These are phyloP conservation scores for Poeciliopsis presidionis DNA, from an alignment of 2,797 vertebrate species.

Conservation along the genomic window DNA sequence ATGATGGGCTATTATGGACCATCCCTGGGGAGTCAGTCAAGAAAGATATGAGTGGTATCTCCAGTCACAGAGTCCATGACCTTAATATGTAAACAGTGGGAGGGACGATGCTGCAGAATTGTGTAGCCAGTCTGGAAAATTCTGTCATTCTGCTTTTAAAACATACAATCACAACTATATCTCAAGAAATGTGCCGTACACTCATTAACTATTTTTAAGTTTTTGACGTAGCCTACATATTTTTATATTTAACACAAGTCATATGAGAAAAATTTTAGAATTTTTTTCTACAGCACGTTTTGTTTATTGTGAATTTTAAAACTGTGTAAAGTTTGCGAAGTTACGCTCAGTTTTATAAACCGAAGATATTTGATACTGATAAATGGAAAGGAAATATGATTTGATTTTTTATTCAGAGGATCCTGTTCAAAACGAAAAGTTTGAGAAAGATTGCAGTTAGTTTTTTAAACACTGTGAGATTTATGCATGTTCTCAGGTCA, in stretches of 20 bases:
- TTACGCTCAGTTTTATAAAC: not conserved
- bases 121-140: constrained; percentile 70
- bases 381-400: not conserved
- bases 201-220: not conserved
- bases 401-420: not conserved
- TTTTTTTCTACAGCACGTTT: not conserved
- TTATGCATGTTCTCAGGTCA: not conserved
- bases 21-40: constrained; percentile 50
- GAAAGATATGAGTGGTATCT: constrained; percentile 76
- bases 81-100: constrained; percentile 87
- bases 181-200: not conserved
- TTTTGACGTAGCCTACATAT: not conserved
- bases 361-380: not conserved
- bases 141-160: constrained; percentile 79
- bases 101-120: constrained; percentile 74
- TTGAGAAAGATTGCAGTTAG: not conserved
- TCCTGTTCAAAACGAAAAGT: not conserved
- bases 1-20: constrained; percentile 51
- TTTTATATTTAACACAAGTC: not conserved
- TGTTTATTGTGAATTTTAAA: not conserved
- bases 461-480: not conserved
- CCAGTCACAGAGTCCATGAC: constrained; percentile 87
- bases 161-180: constrained; percentile 18
- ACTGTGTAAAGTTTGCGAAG: not conserved
- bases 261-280: not conserved